Conservation (phyloP, 2,797 vertebrate genomes). For the Margarornis squamiger region DNA sequence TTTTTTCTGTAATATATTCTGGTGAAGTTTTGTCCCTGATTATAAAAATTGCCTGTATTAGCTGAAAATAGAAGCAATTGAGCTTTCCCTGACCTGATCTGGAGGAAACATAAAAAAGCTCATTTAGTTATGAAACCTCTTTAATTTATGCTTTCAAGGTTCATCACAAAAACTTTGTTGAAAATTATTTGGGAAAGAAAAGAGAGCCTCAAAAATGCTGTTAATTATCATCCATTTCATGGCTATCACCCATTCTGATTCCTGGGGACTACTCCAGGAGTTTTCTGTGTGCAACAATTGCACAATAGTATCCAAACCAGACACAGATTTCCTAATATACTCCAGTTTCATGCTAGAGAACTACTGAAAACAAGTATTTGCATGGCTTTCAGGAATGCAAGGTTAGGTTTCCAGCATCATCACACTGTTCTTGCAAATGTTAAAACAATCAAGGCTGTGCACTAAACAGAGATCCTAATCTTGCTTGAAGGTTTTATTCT, state of each 20-base stretch:
- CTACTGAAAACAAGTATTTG: neutral
- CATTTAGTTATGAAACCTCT: neutral
- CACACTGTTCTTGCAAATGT: neutral
- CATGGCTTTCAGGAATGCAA: neutral
- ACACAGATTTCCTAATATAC: neutral
- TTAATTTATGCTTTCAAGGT: neutral
- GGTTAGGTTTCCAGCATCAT: neutral
- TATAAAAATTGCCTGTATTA: conserved; percentile 12
- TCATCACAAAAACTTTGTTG: neutral
- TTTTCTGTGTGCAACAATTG: neutral
- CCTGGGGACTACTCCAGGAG: neutral
- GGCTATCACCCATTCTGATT: neutral
- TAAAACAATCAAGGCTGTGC: neutral
- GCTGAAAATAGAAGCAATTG: conserved; percentile 36
- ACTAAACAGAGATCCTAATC: neutral
- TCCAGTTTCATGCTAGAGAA: neutral
- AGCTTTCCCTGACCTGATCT: conserved; percentile 22
- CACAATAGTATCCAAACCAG: neutral
- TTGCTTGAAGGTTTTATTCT: neutral
- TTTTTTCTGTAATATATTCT: conserved; percentile 1
- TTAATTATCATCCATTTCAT: neutral
- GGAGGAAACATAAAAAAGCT: neutral
- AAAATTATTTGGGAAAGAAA: neutral
- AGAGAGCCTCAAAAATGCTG: neutral
- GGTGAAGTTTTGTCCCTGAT: neutral